These are phyloP conservation scores for Pteronura brasiliensis DNA, from an alignment of 2,113 vertebrate species.

Conservation along the genomic window DNA sequence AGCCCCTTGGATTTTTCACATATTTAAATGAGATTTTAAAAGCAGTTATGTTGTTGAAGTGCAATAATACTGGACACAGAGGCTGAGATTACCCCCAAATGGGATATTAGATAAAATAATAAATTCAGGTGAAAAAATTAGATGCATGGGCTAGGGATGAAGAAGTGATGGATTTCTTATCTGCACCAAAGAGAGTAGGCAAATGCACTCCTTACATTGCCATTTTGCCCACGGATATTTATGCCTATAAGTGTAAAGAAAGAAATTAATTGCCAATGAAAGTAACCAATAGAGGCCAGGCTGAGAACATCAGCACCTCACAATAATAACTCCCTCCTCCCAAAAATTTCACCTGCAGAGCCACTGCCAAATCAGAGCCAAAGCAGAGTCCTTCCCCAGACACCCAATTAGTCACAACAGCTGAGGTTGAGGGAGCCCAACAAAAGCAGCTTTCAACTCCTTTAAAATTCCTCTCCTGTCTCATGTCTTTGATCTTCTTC, in stretches of 20 bases:
- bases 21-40: slow-evolving; percentile 12
- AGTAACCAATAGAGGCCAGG: neutral
- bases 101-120: neutral
- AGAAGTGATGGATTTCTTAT: neutral
- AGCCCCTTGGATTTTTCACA: neutral
- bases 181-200: neutral
- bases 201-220: neutral
- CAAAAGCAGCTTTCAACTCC: neutral
- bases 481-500: neutral
- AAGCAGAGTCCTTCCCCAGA: neutral
- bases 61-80: neutral
- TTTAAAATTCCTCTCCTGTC: neutral
- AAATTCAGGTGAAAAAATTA: neutral
- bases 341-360: neutral
- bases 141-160: neutral
- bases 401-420: neutral
- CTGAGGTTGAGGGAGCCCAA: neutral
- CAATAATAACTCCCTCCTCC: neutral
- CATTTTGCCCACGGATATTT: neutral
- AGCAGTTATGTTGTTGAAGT: neutral
- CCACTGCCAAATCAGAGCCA: neutral
- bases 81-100: neutral
- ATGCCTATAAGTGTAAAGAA: neutral
- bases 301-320: neutral
- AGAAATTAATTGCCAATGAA: neutral